Conservation (phyloP, 2,888 invertebrate species). For the Antheraea yamamai region DNA sequence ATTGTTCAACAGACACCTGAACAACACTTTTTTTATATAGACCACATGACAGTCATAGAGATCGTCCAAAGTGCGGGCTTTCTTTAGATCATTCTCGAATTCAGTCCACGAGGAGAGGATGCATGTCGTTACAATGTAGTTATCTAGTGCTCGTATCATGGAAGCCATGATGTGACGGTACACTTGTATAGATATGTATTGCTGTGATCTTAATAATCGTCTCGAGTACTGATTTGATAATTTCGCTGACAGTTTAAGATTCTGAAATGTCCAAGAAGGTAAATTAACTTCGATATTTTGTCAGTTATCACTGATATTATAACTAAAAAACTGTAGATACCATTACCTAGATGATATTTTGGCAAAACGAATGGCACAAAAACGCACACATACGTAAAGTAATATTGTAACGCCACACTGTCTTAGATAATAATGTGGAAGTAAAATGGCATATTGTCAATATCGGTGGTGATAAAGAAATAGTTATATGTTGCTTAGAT, state of each 20-base stretch:
- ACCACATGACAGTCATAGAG: conserved; percentile 87
- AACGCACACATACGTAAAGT: too few relatives aligned
- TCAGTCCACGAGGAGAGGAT: conserved; percentile 88
- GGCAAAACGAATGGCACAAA: too few relatives aligned
- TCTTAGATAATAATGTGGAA: too few relatives aligned
- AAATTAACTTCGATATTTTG: not conserved
- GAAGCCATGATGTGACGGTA: conserved; percentile 89
- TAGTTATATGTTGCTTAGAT: too few relatives aligned
- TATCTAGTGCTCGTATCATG: conserved; percentile 88
- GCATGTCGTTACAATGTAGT: conserved; percentile 89
- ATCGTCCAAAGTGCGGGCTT: conserved; percentile 86
- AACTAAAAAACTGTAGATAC: too few relatives aligned
- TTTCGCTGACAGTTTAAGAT: conserved; percentile 83
- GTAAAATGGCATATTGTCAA: too few relatives aligned
- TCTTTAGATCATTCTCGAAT: conserved; percentile 85
- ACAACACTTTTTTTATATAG: conserved; percentile 88
- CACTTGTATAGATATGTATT: conserved; percentile 87
- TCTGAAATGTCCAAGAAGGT: conserved; percentile 55
- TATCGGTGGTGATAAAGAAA: too few relatives aligned
- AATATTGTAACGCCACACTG: too few relatives aligned
- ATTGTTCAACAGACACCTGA: conserved; percentile 88
- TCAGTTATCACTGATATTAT: too few relatives aligned
- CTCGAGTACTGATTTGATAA: conserved; percentile 68
- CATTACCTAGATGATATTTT: too few relatives aligned
- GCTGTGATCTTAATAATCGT: conserved; percentile 82